phyloP scores from a whole-genome alignment of 2,888 invertebrate species.

The Eugnorisma glareosa region DNA sequence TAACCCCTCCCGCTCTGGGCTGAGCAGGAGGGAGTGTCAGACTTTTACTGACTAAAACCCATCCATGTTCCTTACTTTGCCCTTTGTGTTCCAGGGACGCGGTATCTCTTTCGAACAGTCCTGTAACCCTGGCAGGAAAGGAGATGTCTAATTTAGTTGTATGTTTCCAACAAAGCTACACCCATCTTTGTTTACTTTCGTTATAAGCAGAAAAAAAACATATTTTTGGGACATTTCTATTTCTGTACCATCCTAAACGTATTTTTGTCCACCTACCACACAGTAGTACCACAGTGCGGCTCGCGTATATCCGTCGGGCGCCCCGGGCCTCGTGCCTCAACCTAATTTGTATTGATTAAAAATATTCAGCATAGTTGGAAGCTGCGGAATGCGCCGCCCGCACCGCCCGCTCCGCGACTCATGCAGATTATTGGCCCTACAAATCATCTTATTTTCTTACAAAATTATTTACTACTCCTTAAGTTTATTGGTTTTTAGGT shows the following conservation, averaged over 20 bases:
- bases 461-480: conserved; percentile 70
- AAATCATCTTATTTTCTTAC: conserved; percentile 75
- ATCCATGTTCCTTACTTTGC: no score
- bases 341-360: conserved; percentile 91
- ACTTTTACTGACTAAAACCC: no score
- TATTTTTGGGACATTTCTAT: not conserved
- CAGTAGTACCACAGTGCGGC: conserved; percentile 68
- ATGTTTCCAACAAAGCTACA: not conserved
- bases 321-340: conserved; percentile 81
- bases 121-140: no score
- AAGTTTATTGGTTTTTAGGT: conserved; percentile 29
- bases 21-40: no score
- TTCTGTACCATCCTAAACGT: not conserved
- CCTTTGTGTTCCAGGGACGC: no score
- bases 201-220: not conserved
- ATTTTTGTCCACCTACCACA: conserved; percentile 7
- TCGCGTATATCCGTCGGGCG: conserved; percentile 76
- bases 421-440: conserved; percentile 78
- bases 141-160: not conserved
- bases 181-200: not conserved
- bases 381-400: conserved; percentile 76
- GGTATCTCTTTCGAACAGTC: no score
- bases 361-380: conserved; percentile 90
- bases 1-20: no score
- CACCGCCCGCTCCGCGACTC: conserved; percentile 66